These are phyloP conservation scores for Toxotes lorentzi DNA, from an alignment of 2,797 vertebrate genomes.

Conservation along the genomic window DNA sequence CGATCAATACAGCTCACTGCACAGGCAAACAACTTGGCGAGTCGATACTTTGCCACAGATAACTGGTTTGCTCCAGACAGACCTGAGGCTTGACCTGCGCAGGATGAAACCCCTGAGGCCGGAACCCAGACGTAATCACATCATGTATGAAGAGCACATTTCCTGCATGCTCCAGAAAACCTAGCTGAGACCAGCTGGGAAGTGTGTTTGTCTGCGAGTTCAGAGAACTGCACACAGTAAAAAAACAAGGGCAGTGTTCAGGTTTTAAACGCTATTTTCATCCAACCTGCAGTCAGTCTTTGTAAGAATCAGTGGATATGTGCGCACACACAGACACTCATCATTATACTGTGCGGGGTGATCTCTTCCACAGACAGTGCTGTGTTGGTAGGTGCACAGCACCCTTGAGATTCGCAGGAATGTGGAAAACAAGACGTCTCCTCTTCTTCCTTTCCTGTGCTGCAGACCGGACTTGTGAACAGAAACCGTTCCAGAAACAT, in stretches of 20 bases:
- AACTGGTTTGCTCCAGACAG: slow-evolving; percentile 14
- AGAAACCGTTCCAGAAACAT: neutral
- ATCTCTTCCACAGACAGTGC: slow-evolving; percentile 44
- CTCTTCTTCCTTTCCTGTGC: slow-evolving; percentile 18
- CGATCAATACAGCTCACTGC: slow-evolving; percentile 35
- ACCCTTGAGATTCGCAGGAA: slow-evolving; percentile 62
- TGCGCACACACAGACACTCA: neutral
- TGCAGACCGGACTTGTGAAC: neutral
- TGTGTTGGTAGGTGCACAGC: slow-evolving; percentile 42
- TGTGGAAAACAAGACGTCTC: slow-evolving; percentile 63
- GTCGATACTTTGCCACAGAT: slow-evolving; percentile 38
- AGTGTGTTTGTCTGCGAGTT: neutral
- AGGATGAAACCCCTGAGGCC: slow-evolving; percentile 26
- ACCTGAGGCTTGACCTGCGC: slow-evolving; percentile 13
- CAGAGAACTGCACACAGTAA: neutral
- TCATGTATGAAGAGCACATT: slow-evolving; percentile 32
- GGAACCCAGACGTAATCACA: slow-evolving; percentile 20
- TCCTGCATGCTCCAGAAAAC: slow-evolving; percentile 18
- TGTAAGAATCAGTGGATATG: fast-evolving
- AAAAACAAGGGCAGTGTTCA: neutral
- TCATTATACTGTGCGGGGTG: neutral
- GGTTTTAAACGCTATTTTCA: neutral
- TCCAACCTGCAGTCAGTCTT: neutral
- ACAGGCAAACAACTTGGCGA: slow-evolving; percentile 40
- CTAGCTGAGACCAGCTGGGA: slow-evolving; percentile 8